A percentile compares a stretch with the other conserved stretches of the same genome.
phyloP scores from a whole-genome alignment of 2,888 invertebrate genomes.

The Macrophya alboannulata region DNA sequence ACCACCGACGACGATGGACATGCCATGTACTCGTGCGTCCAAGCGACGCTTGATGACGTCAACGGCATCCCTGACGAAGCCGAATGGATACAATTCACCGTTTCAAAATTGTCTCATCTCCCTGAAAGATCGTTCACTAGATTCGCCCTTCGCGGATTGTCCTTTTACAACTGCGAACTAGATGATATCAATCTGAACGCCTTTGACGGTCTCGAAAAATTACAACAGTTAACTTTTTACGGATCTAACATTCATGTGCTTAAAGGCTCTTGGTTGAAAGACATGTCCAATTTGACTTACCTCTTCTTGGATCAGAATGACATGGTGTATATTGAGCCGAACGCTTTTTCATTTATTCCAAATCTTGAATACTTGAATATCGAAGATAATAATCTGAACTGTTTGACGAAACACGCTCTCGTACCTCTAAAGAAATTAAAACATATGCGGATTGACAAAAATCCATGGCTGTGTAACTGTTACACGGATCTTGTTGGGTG shows the following conservation, averaged over 20 bases:
- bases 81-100: constrained; percentile 74
- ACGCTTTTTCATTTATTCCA: constrained; percentile 64
- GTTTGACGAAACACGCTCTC: constrained; percentile 68
- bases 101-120: constrained; percentile 67
- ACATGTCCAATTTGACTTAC: constrained; percentile 64
- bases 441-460: constrained; percentile 68
- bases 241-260: constrained; percentile 67
- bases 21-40: constrained; percentile 71
- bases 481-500: constrained; percentile 62
- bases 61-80: constrained; percentile 67
- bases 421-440: constrained; percentile 62
- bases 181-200: constrained; percentile 64
- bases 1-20: constrained; percentile 62
- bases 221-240: constrained; percentile 70
- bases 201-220: constrained; percentile 67
- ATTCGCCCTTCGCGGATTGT: constrained; percentile 67
- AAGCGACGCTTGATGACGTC: constrained; percentile 67
- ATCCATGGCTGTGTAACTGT: constrained; percentile 73
- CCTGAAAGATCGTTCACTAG: constrained; percentile 67
- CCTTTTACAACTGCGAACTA: constrained; percentile 72
- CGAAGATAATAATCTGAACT: constrained; percentile 73
- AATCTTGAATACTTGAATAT: constrained; percentile 67
- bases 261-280: constrained; percentile 65
- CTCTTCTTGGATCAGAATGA: constrained; percentile 67
- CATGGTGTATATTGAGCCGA: constrained; percentile 66